phyloP scores from a whole-genome alignment of 2,888 invertebrate species.

The Dexiosoma caninum region DNA sequence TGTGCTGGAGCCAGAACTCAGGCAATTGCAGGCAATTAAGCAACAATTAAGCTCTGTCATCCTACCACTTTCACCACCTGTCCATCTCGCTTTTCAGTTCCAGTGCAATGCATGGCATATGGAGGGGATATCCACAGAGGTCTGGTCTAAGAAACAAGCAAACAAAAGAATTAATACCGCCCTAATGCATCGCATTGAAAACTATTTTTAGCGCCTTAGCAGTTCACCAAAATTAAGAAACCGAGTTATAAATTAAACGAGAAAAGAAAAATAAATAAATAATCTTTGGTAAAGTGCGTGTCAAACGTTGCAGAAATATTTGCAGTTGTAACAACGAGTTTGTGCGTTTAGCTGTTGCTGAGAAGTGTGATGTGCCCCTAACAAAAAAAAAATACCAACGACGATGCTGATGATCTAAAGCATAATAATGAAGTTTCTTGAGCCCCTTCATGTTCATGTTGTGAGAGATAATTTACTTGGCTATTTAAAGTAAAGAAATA shows the following conservation, averaged over 20 bases:
- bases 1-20: no score
- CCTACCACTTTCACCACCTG: no score
- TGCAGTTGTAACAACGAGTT: conserved; percentile 6
- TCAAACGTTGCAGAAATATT: conserved; percentile 45
- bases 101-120: no score
- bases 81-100: no score
- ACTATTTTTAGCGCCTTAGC: not conserved
- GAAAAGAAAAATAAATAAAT: conserved; percentile 21
- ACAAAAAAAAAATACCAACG: conserved; percentile 7
- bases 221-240: not conserved
- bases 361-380: conserved; percentile 12
- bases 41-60: no score
- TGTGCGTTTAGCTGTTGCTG: conserved; percentile 14
- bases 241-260: conserved; percentile 45
- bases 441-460: not conserved
- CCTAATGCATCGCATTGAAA: not conserved
- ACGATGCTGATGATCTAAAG: not conserved
- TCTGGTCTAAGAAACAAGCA: no score
- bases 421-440: conserved; percentile 3
- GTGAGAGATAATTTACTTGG: conserved; percentile 15
- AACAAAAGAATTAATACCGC: not conserved
- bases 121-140: no score
- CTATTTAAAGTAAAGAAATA: conserved; percentile 15
- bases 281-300: conserved; percentile 54
- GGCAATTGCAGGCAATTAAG: no score